Percentiles rank a stretch among this genome's conserved stretches.
These are phyloP conservation scores for Myanophis thanlyinensis DNA, from an alignment of 2,113 vertebrate species.

Conservation along the genomic window DNA sequence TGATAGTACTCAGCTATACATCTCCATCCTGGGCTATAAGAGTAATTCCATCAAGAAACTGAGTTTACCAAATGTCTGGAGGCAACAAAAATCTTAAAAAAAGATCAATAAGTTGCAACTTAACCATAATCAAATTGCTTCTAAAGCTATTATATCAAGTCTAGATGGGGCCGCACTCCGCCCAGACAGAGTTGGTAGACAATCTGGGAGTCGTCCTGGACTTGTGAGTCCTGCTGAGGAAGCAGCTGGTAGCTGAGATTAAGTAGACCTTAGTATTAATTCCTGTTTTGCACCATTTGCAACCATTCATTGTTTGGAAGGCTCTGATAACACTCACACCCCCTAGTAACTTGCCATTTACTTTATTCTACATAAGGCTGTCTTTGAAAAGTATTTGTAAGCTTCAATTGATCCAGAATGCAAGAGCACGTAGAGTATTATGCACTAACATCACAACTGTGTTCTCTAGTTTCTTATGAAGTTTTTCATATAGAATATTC, in stretches of 20 bases:
- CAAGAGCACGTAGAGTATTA: conserved; percentile 24
- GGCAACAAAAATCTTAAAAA: no score
- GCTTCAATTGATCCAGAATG: neutral
- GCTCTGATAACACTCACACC: neutral
- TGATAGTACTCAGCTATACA: neutral
- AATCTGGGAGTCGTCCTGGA: neutral
- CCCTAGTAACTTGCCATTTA: neutral
- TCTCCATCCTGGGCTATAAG: neutral
- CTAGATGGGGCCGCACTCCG: neutral
- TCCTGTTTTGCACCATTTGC: neutral
- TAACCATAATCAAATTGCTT: neutral
- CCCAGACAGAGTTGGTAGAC: neutral
- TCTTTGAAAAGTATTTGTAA: neutral
- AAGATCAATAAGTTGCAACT: no score
- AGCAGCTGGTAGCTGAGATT: neutral
- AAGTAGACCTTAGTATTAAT: neutral
- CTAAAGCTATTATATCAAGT: neutral
- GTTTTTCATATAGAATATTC: conserved; percentile 15
- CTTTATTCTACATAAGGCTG: neutral
- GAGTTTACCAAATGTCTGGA: no score
- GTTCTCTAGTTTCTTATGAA: neutral
- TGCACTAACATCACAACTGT: conserved; percentile 10
- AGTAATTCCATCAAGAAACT: neutral
- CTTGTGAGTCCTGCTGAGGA: neutral
- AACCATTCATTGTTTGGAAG: neutral